Percentiles rank a stretch among this genome's conserved stretches.
phyloP scores from a whole-genome alignment of 2,797 vertebrate species.

The Bucorvus abyssinicus region DNA sequence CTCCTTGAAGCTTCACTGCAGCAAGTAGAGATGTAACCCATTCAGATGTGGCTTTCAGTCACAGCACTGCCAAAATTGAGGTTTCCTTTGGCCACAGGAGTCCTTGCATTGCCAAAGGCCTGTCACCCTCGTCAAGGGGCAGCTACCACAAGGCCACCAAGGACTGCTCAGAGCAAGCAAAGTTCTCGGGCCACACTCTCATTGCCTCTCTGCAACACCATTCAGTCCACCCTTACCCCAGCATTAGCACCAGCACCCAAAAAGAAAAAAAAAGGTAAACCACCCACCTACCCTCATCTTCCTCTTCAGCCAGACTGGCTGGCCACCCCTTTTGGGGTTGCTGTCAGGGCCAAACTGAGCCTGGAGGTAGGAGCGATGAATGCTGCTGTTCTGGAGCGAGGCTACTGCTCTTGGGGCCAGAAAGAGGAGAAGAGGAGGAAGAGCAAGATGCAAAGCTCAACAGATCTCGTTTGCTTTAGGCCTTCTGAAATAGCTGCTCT shows the following conservation, averaged over 20 bases:
- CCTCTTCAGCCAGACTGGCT: background rate
- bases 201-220: background rate
- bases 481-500: background rate
- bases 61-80: background rate
- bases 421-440: background rate
- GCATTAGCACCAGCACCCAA: background rate
- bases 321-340: background rate
- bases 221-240: background rate
- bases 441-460: background rate
- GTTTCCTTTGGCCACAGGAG: background rate
- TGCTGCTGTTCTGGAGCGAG: background rate
- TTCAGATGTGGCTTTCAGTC: fast-evolving
- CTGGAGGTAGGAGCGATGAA: fast-evolving
- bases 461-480: background rate
- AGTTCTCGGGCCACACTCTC: background rate
- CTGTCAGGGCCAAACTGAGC: background rate
- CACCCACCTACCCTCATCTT: background rate
- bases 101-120: background rate
- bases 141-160: background rate
- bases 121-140: background rate
- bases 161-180: background rate
- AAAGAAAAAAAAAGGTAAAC: background rate
- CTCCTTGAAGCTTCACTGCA: background rate
- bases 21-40: background rate
- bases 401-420: background rate